Evolutionary conservation across 2,797 vertebrate species (phyloP), one percentile per base, ranked within the genome.

Genomic region (Oreortyx pictus): DNA sequence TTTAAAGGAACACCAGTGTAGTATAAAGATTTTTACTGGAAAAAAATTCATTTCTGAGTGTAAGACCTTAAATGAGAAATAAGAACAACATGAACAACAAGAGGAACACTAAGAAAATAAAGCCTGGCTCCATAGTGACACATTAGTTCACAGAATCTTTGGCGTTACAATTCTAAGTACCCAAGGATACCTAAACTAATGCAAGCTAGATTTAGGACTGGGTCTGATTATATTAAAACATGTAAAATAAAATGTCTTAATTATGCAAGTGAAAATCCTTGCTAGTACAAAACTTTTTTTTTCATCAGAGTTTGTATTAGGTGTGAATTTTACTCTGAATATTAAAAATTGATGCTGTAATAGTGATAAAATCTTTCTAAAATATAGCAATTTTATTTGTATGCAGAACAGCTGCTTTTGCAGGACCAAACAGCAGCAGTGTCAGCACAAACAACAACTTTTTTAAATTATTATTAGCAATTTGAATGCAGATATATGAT

Each of bases 401-500:
- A 33, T 90, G 81, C 62, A 65, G 46, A 89, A 89, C 84, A 96
- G 93, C 84, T 96, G 91, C 73, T 37, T 93, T 96, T 92, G 60
- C 60, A 94, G 73, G 82, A 93, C 18, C 33, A 20, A 93, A 39
- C 35, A 85, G 47, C 29, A 43, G 54, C 37, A 79, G 54, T 49
- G 65, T 78, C 82, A 94, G 57, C 33, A 67, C 39, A 29, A 83
- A 44, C 60, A 96, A 82, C 15, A 95, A 61, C 76, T 89, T 87
- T 74, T 65, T 87, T 89, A n/a, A n/a, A 29, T 86, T 89, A 85
- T 68, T 94, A 94, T 96, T 92, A 97, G 89, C 88, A 96, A 96
- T 96, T 97, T 91, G 96, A 92, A 96, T 94, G 31, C 60, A 95
- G 75, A 43, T 87, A 92, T 96, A 73, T 91, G 72, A 92, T 82